Evolutionary conservation across 2,888 invertebrate genomes (phyloP), one percentile per base, ranked within the genome.

Genomic region (Gisinianus flammeolus): DNA sequence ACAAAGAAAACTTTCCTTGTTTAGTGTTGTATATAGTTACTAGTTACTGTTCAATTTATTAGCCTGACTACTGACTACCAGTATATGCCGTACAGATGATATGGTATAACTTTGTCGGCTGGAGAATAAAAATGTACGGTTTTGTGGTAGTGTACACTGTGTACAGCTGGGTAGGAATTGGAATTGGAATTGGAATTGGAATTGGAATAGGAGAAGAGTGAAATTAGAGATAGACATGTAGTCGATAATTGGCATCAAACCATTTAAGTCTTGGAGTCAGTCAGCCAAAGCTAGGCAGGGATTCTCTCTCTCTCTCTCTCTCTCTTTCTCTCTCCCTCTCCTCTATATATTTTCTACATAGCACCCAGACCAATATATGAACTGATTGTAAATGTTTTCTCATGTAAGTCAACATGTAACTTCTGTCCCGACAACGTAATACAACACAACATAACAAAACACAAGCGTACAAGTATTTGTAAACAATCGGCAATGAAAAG

Each of bases 211-310:
- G 35, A 35, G 35, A 35, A 12, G 35, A 35, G 35, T 8, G 35
- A 35, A 35, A 35, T 8, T 5, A 6, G 44, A 28, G 64, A 28
- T 69, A 35, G 52, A 33, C 35, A 19, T 67, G 26, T 28, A 70
- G 72, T 58, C 56, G 54, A 72, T 72, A 72, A 72, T 72, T 72
- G 72, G 72, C 72, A 72, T 58, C 72, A 72, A 69, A 69, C 69
- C 69, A 69, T 69, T 69, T 24, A 69, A 69, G 69, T 69, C 64
- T n/a, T 44, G 69, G 35, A 69, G 16, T 69, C 69, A 69, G 35
- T 69, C 6, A 69, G 69, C 44, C 26, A 69, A 8, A 26, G n/a
- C n/a, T n/a, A n/a, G n/a, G n/a, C n/a, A n/a, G n/a, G 44, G 44
- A 44, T 44, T 35, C 35, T 35, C 44, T 44, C 44, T 44, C 44